phyloP scores from a whole-genome alignment of 1,140 invertebrate genomes.

The Mizuhopecten yessoensis region DNA sequence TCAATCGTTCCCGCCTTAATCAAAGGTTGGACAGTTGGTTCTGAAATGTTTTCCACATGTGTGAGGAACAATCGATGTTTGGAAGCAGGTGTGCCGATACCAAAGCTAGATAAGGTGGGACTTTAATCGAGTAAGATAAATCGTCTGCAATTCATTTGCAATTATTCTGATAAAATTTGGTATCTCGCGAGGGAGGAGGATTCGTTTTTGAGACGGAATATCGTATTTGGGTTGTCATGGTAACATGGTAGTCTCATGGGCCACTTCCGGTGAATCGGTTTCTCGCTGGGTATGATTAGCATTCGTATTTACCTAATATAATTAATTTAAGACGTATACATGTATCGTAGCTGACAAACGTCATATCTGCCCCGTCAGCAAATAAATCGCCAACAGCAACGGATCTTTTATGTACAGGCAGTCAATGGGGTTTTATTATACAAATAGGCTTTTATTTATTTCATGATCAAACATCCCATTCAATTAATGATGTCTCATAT shows the following conservation, averaged over 20 bases:
- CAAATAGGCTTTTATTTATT: too few species aligned
- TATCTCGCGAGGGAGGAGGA: neutral
- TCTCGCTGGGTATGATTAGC: neutral
- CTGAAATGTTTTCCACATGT: neutral
- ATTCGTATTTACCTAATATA: neutral
- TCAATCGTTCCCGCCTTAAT: neutral
- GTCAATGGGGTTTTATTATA: too few species aligned
- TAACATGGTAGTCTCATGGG: neutral
- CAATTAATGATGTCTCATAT: too few species aligned
- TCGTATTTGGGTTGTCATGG: conserved; percentile 31
- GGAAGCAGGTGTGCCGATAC: neutral
- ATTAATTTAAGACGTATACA: neutral
- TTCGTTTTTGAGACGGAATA: conserved; percentile 14
- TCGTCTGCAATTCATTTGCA: neutral
- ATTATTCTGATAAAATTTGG: neutral
- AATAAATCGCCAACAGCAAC: too few species aligned
- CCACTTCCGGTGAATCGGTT: neutral
- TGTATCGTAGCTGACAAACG: neutral
- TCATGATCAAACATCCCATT: too few species aligned
- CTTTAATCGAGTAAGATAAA: neutral
- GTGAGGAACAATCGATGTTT: neutral
- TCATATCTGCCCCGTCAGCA: neutral
- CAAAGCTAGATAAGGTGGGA: neutral
- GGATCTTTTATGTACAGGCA: too few species aligned
- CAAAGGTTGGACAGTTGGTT: neutral